Evolutionary conservation across 2,797 vertebrate species (phyloP).

Genomic region (Eulemur albifrons): DNA sequence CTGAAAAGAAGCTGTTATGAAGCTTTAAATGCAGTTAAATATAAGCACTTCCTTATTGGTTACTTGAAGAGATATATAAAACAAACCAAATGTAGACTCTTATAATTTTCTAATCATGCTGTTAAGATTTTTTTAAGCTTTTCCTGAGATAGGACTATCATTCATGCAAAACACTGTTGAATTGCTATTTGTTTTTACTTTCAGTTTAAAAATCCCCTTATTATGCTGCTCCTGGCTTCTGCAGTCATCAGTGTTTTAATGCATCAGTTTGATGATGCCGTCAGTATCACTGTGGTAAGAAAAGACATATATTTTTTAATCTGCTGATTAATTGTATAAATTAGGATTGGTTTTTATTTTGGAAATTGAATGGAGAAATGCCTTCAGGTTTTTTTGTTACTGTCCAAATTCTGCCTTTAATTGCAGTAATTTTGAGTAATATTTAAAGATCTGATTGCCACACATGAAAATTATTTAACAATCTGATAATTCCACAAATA

Average conservation of each 20-base stretch:
- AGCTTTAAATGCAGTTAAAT: neutral
- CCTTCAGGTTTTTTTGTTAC: neutral
- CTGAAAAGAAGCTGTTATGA: conserved; percentile 18
- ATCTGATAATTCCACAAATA: conserved; percentile 9
- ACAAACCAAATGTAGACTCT: neutral
- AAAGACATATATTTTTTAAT: neutral
- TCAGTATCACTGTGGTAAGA: conserved; percentile 99
- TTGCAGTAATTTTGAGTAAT: neutral
- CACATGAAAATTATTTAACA: conserved; percentile 7
- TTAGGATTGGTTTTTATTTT: conserved; percentile 46
- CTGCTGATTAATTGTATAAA: neutral
- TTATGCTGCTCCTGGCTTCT: conserved; percentile 96
- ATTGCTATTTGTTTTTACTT: conserved; percentile 77
- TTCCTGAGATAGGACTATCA: neutral
- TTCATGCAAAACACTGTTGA: conserved; percentile 62
- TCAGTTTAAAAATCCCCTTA: conserved; percentile 98
- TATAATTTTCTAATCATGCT: neutral
- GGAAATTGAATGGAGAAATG: conserved; percentile 27
- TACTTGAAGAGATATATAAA: neutral
- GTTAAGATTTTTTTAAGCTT: neutral
- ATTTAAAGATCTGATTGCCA: neutral
- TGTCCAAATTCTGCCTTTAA: conserved; percentile 12
- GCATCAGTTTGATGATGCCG: conserved; percentile 97
- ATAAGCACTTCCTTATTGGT: neutral
- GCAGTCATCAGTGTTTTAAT: conserved; percentile 98